Base-by-base conservation (phyloP, 2,113 vertebrate genomes). In the Columbina picui region DNA sequence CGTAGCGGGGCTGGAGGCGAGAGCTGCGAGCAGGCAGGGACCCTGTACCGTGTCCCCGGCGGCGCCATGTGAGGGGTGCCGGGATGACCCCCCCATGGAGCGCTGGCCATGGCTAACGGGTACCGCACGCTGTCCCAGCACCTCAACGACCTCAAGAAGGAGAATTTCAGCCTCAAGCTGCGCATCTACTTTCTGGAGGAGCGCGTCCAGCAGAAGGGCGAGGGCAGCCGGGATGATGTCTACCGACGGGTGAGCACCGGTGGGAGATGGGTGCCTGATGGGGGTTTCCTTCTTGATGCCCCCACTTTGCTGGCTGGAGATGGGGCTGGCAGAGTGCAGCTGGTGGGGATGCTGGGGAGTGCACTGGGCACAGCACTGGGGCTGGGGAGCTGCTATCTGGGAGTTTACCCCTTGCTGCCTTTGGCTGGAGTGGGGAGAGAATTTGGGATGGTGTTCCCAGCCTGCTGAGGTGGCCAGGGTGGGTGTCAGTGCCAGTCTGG, bases 101-200 rank as follows among this genome's bases (percentile, higher is more conserved):
- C 41, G 17, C 97, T 90, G 87, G 96, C 97, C 98, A 99, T 99
- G 99, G 98, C 98, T 99, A 98, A 99, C 94, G 98, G 99, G 95
- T 99, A 98, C 95, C 99, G 99, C 97, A 99, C 99, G 80, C 98
- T 99, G 96, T 99, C 99, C 75, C 99, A 99, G 99, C 99, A 99
- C 97, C 99, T 99, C 96, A 99, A 99, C 70, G 99, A 99, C 98
- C 98, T 99, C 97, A 99, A 99, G 98, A 99, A 99, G 97, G 99
- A 99, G 98, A 99, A 99, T 98, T 99, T 99, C 99, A 99, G 99
- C 98, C 98, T 99, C 96, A 99, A 99, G 97, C 98, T 99, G 73
- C 97, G 99, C 97, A 99, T 99, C 97, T 99, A 99, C 97, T 99
- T 99, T 97, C 98, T 99, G 98, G 99, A 99, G 97, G 99, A 99